Evolutionary conservation across 2,113 vertebrate species (phyloP).

Genomic region (Hippocampus abdominalis): DNA sequence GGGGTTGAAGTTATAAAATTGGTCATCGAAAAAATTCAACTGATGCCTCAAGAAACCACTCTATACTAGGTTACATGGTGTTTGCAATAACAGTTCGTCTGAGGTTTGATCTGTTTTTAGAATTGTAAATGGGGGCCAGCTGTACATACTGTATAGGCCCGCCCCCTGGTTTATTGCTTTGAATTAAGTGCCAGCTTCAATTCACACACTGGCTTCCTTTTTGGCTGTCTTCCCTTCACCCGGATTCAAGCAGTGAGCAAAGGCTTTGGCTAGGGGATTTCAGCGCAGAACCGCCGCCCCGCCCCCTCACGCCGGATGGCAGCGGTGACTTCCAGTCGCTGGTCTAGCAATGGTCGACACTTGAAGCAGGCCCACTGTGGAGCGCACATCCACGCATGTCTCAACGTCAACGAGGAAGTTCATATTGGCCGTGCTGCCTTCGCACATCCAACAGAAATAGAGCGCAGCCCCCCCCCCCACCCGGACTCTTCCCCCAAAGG

Average conservation of each 20-base stretch:
- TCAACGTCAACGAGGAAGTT: constrained; percentile 36
- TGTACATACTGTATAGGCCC: no score
- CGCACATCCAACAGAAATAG: constrained; percentile 25
- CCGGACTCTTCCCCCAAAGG: constrained; percentile 25
- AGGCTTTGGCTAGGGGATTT: constrained; percentile 32
- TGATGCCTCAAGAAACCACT: no score
- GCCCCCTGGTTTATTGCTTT: no score
- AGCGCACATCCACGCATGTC: constrained; percentile 21
- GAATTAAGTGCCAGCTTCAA: constrained; percentile 27
- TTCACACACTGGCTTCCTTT: constrained; percentile 25
- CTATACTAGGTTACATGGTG: no score
- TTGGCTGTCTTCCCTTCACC: constrained; percentile 11
- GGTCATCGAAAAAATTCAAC: no score
- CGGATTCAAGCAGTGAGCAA: neutral
- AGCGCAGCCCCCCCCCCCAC: neutral
- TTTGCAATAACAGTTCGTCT: no score
- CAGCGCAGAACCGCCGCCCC: constrained; percentile 8
- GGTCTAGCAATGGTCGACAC: neutral
- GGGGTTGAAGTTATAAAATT: no score
- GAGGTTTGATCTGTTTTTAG: no score
- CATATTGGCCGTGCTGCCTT: constrained; percentile 28
- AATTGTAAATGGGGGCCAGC: constrained; percentile 19
- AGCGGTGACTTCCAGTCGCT: constrained; percentile 27
- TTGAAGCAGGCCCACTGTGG: constrained; percentile 2
- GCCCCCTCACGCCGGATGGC: no score